Conservation (phyloP, 2,888 invertebrate genomes). For the Cybosia mesomella region DNA sequence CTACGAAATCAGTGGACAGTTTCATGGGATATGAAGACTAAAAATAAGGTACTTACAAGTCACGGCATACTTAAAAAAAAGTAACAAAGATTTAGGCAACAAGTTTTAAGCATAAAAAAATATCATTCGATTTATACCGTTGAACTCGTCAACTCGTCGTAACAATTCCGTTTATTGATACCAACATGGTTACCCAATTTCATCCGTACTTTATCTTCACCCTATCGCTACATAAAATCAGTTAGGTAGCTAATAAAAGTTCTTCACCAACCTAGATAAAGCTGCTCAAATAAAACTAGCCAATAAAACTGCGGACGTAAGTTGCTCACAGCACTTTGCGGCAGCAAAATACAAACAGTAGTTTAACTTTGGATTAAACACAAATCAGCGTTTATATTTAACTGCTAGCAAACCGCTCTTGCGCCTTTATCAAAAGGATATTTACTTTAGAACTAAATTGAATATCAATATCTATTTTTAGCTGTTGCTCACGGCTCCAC, state of each 20-base stretch:
- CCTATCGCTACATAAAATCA: conserved; percentile 27
- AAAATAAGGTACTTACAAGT: too few relatives aligned
- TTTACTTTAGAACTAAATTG: too few relatives aligned
- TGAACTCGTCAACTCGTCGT: conserved; percentile 6
- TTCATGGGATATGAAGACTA: too few relatives aligned
- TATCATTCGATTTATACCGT: background rate
- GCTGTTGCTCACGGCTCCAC: too few relatives aligned
- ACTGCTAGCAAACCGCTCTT: too few relatives aligned
- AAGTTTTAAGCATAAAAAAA: background rate
- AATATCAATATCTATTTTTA: too few relatives aligned
- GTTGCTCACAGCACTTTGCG: conserved; percentile 6
- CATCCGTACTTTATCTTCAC: conserved; percentile 18
- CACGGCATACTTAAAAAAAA: background rate
- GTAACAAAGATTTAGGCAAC: background rate
- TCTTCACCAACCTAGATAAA: conserved; percentile 25
- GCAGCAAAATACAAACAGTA: conserved; percentile 6
- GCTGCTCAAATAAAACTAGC: conserved; percentile 23
- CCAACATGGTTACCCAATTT: conserved; percentile 16
- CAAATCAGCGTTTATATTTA: background rate
- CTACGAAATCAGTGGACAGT: too few relatives aligned
- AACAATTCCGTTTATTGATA: conserved; percentile 9
- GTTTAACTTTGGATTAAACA: background rate
- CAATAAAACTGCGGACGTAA: conserved; percentile 20
- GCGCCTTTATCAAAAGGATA: too few relatives aligned
- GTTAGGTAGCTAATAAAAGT: conserved; percentile 25